A percentile compares a stretch with the other conserved stretches of the same genome.
Evolutionary conservation across 2,888 invertebrate genomes (phyloP).

Genomic region (Siphonodentalium dalli): DNA sequence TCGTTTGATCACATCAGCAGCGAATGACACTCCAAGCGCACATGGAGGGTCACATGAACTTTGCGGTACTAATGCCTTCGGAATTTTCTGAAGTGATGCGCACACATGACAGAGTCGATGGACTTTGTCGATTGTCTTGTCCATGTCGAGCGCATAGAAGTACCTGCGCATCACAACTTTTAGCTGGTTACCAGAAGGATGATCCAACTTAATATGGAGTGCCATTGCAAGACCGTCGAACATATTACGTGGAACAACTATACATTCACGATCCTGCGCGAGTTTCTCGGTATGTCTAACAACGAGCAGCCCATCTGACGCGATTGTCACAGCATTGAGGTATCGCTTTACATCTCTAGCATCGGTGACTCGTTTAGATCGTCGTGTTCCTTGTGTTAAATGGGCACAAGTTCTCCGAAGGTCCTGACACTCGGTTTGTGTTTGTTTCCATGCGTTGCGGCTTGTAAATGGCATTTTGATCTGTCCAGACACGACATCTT

Average conservation of each 20-base stretch:
- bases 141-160: slow-evolving; percentile 31
- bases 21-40: slow-evolving; percentile 20
- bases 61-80: slow-evolving; percentile 14
- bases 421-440: slow-evolving; percentile 28
- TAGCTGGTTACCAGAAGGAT: slow-evolving; percentile 31
- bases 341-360: slow-evolving; percentile 19
- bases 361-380: slow-evolving; percentile 18
- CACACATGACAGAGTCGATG: slow-evolving; percentile 11
- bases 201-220: slow-evolving; percentile 28
- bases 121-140: slow-evolving; percentile 14
- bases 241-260: slow-evolving; percentile 25
- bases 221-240: slow-evolving; percentile 31
- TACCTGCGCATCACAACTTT: slow-evolving; percentile 15
- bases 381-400: slow-evolving; percentile 24
- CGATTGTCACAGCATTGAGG: slow-evolving; percentile 9
- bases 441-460: slow-evolving; percentile 16
- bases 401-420: slow-evolving; percentile 26
- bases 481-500: slow-evolving; percentile 4
- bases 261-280: slow-evolving; percentile 4
- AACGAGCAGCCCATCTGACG: slow-evolving; percentile 22
- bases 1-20: slow-evolving; percentile 30
- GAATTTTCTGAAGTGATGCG: slow-evolving; percentile 8
- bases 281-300: background rate
- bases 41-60: slow-evolving; percentile 20
- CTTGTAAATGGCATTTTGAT: slow-evolving; percentile 18